These are phyloP conservation scores for Procapra przewalskii DNA, from an alignment of 2,113 vertebrate species.

Conservation along the genomic window DNA sequence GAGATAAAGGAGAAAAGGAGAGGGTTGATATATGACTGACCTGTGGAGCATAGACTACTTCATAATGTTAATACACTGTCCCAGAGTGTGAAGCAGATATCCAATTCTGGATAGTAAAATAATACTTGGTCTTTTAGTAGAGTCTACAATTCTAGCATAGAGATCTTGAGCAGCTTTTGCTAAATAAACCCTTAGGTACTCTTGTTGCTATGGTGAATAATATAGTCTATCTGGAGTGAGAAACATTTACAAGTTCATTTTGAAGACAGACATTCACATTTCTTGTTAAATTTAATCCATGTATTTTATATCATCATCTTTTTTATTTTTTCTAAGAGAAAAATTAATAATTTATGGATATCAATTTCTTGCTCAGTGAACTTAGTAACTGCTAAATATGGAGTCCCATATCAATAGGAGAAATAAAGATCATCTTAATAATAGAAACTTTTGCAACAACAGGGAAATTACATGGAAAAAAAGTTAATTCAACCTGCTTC, in stretches of 20 bases:
- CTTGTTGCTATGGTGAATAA: background rate
- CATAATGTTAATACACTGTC: background rate
- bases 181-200: background rate
- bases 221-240: background rate
- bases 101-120: background rate
- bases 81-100: background rate
- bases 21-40: background rate
- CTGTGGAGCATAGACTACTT: background rate
- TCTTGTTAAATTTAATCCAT: background rate
- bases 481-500: background rate
- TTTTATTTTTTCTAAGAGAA: background rate
- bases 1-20: background rate
- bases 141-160: background rate
- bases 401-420: background rate
- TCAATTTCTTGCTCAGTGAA: background rate
- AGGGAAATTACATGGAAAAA: background rate
- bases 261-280: background rate
- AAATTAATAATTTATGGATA: background rate
- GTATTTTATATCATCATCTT: background rate
- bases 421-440: background rate
- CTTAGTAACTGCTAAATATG: background rate
- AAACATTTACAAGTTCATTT: background rate
- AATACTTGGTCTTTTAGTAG: background rate
- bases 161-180: background rate
- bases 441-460: background rate